Conservation (phyloP, 1,140 invertebrate genomes). For the Nomia melanderi region DNA sequence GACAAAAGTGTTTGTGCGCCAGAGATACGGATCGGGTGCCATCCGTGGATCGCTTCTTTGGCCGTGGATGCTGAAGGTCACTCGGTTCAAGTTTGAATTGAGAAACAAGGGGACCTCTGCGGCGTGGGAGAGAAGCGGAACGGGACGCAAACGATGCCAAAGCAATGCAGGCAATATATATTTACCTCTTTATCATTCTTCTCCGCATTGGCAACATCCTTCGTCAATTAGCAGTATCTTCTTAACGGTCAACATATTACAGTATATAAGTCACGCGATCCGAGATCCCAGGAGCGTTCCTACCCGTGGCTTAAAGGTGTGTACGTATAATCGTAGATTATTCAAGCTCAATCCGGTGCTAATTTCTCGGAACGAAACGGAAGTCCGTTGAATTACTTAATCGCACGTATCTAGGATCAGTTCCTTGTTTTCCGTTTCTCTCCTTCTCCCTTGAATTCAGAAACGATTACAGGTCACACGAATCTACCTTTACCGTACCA, state of each 20-base stretch:
- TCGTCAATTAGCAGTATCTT: not conserved
- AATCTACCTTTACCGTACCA: too few species aligned
- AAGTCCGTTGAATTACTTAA: not conserved
- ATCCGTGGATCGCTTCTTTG: not conserved
- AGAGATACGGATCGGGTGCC: not conserved
- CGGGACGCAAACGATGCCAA: conserved; percentile 57
- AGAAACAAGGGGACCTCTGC: conserved; percentile 25
- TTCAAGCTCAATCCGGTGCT: not conserved
- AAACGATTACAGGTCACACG: too few species aligned
- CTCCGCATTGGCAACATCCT: not conserved
- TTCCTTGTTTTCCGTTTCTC: not conserved
- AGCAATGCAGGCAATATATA: conserved; percentile 63
- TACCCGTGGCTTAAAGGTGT: not conserved
- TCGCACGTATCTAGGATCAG: not conserved
- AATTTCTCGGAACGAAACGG: not conserved
- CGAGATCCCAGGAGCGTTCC: not conserved
- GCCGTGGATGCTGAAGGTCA: conserved; percentile 16
- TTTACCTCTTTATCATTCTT: conserved; percentile 7
- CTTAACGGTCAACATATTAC: not conserved
- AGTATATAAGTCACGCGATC: not conserved
- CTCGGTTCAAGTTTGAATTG: conserved; percentile 26
- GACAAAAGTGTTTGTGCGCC: conserved; percentile 29
- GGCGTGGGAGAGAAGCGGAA: conserved; percentile 55
- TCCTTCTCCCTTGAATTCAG: not conserved
- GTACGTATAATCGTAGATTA: not conserved